Evolutionary conservation across 2,113 vertebrate species (phyloP), one percentile per base, ranked within the genome.

Genomic region (Galeopterus variegatus): DNA sequence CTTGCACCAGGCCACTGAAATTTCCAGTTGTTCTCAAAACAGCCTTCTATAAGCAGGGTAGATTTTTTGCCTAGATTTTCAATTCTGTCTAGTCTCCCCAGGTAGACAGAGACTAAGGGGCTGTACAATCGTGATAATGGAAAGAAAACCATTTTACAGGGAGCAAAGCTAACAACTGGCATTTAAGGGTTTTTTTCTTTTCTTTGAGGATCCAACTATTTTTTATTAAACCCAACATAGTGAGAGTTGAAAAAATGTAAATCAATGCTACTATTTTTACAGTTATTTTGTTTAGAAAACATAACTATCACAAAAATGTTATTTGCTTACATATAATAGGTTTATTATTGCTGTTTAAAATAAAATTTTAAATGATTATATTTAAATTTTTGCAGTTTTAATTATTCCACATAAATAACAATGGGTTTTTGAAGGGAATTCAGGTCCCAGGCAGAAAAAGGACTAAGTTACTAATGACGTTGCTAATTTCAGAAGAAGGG

Each of bases 1-100:
- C 4, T 82, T 85, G 8, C 1, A 45, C 19, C 19, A 52, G 88
- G 62, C 21, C 56, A 87, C 54, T 81, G 36, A 90, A 95, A 88
- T 88, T 96, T 76, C n/a, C 45, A 88, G 19, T 91, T 65, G 36
- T 83, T 96, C 69, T 94, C 77, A 93, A 81, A 87, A 94, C 76
- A 93, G n/a, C 7, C 45, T 90, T 97, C 58, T 79, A 26, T 26
- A 81, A 45, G 48, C 83, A 86, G 41, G 28, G 12, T 31, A 67
- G 76, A 19, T 41, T 76, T 76, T 90, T 73, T 93, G 75, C 77
- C 94, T 83, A 95, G 24, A 76, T 45, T 92, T 95, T 87, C 58
- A 90, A 84, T 96, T 90, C 50, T 87, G 8, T 75, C 23, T 19
- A 83, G 56, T 1, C 19, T 96, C 19, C 73, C 41, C 26, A 94